Conservation (phyloP, 2,888 invertebrate species). For the Thalpophila matura region DNA sequence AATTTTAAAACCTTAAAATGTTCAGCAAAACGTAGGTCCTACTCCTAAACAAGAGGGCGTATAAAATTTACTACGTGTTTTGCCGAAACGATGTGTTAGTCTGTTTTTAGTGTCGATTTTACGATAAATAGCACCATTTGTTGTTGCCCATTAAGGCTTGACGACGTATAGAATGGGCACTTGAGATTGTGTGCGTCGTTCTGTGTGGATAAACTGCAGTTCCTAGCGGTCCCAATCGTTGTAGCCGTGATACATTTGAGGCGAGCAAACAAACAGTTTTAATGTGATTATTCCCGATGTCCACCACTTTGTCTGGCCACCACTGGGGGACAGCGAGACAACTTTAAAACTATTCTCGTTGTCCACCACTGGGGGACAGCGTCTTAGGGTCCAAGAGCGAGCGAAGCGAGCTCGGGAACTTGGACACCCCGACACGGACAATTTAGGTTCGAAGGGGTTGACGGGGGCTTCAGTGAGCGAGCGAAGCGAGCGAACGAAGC, state of each 20-base stretch:
- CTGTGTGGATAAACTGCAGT: constrained; percentile 78
- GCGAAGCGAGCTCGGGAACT: too few species aligned
- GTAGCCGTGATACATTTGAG: constrained; percentile 67
- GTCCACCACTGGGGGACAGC: too few species aligned
- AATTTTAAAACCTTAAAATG: constrained; percentile 56
- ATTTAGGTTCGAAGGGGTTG: too few species aligned
- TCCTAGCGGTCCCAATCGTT: constrained; percentile 65
- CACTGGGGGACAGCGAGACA: too few species aligned
- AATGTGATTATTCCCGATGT: too few species aligned
- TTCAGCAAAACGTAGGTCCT: constrained; percentile 45
- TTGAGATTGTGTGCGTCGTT: constrained; percentile 78
- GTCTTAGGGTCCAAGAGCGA: too few species aligned
- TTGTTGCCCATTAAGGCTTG: constrained; percentile 80
- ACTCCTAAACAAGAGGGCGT: constrained; percentile 63
- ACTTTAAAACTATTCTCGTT: too few species aligned
- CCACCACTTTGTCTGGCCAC: too few species aligned
- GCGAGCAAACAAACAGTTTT: constrained; percentile 64
- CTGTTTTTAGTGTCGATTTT: constrained; percentile 86
- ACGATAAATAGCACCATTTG: constrained; percentile 87
- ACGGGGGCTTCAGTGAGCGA: too few species aligned
- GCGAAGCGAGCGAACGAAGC: too few species aligned
- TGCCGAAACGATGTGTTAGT: constrained; percentile 82
- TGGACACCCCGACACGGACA: too few species aligned
- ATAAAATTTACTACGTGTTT: constrained; percentile 80
- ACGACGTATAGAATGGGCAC: constrained; percentile 82